Evolutionary conservation across 1,140 invertebrate genomes (phyloP).

Genomic region (Octopus bimaculoides): DNA sequence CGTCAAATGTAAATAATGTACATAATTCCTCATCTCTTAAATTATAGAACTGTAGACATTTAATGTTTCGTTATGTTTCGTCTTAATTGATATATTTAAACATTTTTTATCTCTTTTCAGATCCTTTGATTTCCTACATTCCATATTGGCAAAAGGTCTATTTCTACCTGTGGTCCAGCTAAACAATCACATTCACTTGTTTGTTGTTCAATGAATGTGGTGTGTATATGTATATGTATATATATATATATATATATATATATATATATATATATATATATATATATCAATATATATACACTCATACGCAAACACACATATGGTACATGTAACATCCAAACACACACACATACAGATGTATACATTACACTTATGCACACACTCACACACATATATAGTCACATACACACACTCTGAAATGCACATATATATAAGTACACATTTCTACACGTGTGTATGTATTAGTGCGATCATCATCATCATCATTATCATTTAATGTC

Average conservation of each 20-base stretch:
- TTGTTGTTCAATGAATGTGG: background rate
- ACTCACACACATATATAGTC: background rate
- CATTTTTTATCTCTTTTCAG: background rate
- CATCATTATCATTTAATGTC: no score
- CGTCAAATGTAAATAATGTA: no score
- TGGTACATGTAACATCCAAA: background rate
- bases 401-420: background rate
- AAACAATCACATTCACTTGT: background rate
- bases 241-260: background rate
- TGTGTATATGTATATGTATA: background rate
- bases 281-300: background rate
- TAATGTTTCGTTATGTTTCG: background rate
- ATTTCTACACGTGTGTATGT: background rate
- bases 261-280: background rate
- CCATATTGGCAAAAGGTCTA: constrained; percentile 6
- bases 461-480: no score
- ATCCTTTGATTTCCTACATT: background rate
- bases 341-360: background rate
- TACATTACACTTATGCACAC: background rate
- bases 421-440: background rate
- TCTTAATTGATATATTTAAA: background rate
- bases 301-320: background rate
- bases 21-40: no score
- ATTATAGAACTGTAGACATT: no score
- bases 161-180: constrained; percentile 12